Evolutionary conservation across 1,140 invertebrate species (phyloP), one percentile per base, ranked within the genome.

Genomic region (Neocloeon triangulifer): DNA sequence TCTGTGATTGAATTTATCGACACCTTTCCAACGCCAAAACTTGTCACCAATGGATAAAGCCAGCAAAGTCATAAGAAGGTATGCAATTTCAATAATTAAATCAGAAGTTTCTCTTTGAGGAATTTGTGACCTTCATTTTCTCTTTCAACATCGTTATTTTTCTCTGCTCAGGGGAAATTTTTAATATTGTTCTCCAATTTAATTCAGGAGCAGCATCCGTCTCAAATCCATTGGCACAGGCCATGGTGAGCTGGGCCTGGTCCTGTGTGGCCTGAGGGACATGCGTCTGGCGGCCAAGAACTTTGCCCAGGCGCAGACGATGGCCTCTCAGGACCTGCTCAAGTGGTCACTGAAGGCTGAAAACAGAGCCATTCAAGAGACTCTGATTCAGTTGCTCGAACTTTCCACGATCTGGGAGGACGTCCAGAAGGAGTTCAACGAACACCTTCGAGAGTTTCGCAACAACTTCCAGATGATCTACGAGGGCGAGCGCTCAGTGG

Each of bases 191-290:
- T 14, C 8, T 23, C 8, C 8, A 8, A 8, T 23, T 8, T 27
- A 6, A 14, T n/a, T 29, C 37, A 66, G 62, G 48, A 57, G 61
- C 38, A 53, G 61, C 38, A 54, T 61, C n/a, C 51, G 55, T 37
- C 41, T 66, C 32, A 48, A 56, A 37, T 54, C 59, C 4, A 42
- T 62, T 14, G 51, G 57, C 30, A 52, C 50, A 39, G 53, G 58
- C 2, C 58, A 64, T 42, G 41, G 45, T 33, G 55, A 61, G 34
- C 46, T 66, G 2, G 58, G 60, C 37, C 52, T 66, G 35, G 48
- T 65, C 12, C 50, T 66, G 31, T 63, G 59, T 13, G 59, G 64
- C 42, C 41, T 64, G 15, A 53, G 55, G 39, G 58, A 62, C 42
- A 48, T 61, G 13, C 44, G 55, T 33, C 48, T 50, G 23, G 45